phyloP scores from a whole-genome alignment of 2,797 vertebrate genomes.

The Syngnathus acus region DNA sequence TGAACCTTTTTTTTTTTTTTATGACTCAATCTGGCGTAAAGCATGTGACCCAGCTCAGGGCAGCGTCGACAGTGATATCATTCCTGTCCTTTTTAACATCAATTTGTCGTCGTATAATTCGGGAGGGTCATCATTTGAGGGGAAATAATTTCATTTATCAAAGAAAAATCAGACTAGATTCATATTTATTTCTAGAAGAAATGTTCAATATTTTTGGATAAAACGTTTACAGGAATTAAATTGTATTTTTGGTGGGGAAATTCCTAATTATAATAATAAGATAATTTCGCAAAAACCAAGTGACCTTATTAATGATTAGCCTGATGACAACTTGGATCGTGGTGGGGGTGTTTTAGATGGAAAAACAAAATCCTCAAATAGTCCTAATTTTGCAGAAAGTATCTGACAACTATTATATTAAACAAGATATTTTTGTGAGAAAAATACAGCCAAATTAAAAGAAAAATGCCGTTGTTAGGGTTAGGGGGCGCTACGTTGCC shows the following conservation, averaged over 20 bases:
- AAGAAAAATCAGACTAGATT: not conserved
- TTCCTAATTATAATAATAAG: too few relatives aligned
- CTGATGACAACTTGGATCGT: too few relatives aligned
- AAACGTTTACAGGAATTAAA: not conserved
- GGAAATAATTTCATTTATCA: too few relatives aligned
- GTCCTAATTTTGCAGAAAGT: too few relatives aligned
- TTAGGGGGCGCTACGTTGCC: slow-evolving; percentile 49
- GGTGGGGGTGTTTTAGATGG: too few relatives aligned
- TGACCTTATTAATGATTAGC: too few relatives aligned
- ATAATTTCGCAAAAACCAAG: too few relatives aligned
- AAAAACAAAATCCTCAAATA: too few relatives aligned
- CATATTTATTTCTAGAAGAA: not conserved
- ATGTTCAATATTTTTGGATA: not conserved
- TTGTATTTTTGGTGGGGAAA: too few relatives aligned
- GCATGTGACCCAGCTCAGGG: slow-evolving; percentile 27
- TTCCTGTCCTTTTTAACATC: slow-evolving; percentile 22
- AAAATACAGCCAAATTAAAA: not conserved
- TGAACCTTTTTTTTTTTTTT: slow-evolving; percentile 24
- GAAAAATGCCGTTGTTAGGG: not conserved
- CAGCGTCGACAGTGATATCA: slow-evolving; percentile 43
- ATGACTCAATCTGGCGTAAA: slow-evolving; percentile 39
- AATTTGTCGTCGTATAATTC: not conserved
- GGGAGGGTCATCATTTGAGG: too few relatives aligned
- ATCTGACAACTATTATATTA: not conserved
- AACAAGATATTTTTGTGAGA: not conserved